These are phyloP conservation scores for Pediacus dermestoides DNA, from an alignment of 2,888 invertebrate species.

Conservation along the genomic window DNA sequence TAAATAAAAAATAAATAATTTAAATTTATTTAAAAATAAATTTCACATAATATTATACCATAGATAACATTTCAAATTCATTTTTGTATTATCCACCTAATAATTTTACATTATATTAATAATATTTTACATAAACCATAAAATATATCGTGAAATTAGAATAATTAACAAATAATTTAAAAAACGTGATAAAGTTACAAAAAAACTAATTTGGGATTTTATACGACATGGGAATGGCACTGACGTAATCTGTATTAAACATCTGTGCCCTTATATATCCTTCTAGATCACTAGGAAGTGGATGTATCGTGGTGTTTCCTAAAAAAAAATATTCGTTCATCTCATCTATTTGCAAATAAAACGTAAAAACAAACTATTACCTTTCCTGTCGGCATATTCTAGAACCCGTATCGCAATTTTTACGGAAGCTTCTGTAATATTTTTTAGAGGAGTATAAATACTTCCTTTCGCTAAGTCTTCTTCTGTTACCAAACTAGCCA, in stretches of 20 bases:
- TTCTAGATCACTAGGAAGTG: slow-evolving; percentile 70
- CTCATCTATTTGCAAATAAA: slow-evolving; percentile 2
- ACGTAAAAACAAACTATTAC: slow-evolving; percentile 48
- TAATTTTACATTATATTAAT: slow-evolving; percentile 2
- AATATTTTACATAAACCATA: not conserved
- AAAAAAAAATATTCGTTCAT: slow-evolving; percentile 29
- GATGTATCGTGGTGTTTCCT: slow-evolving; percentile 76
- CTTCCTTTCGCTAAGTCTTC: slow-evolving; percentile 79
- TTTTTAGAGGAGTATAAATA: slow-evolving; percentile 84
- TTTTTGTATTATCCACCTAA: slow-evolving; percentile 4
- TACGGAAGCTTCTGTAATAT: slow-evolving; percentile 82
- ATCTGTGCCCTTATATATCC: slow-evolving; percentile 76
- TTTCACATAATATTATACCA: slow-evolving; percentile 16
- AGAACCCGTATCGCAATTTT: slow-evolving; percentile 80
- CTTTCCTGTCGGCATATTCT: slow-evolving; percentile 75
- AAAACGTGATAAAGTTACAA: slow-evolving; percentile 12
- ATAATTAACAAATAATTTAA: not conserved
- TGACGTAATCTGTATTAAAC: slow-evolving; percentile 69
- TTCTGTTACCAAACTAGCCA: slow-evolving; percentile 78
- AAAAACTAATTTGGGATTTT: slow-evolving; percentile 52
- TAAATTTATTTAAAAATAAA: slow-evolving; percentile 23
- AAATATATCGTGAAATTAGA: no score
- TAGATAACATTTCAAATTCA: slow-evolving; percentile 6
- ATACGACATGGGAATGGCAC: slow-evolving; percentile 67
- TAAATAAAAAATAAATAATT: slow-evolving; percentile 22